Base-by-base conservation (phyloP, 2,797 vertebrate genomes). In the Pantherophis vulpinus region DNA sequence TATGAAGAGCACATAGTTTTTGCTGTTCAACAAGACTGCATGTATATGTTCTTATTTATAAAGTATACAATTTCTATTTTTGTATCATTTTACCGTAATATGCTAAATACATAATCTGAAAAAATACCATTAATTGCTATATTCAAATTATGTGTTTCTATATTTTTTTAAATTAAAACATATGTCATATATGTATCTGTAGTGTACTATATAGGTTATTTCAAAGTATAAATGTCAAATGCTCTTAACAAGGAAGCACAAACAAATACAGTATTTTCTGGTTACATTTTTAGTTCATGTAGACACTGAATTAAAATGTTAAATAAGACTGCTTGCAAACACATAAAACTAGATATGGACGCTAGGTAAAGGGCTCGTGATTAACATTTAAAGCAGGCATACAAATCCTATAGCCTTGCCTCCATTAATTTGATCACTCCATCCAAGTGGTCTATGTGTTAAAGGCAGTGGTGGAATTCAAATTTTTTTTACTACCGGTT, bases 61-160 rank as follows among this genome's bases (percentile, higher is more conserved):
- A 93, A 87, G 88, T 79, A 87, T 90, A 95, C 91, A 55, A 93
- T 95, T 97, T 97, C 94, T 96, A 70, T 94, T 96, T 95, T 96
- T 96, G 90, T 96, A 96, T 70, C 29, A 42, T 93, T 95, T 95
- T 93, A 92, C 93, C 94, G 94, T 88, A 95, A 61, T 7, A 56
- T 92, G 93, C 90, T n/a, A 70, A 79, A 96, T 94, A 89, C 95
- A 94, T 91, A 95, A 96, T 94, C 93, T 94, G 54, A 89, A 70
- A 90, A 83, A 5, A 32, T 32, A 37, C 83, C 32, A 2, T 61
- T 16, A 87, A 14, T 92, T 51, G 83, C 93, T 95, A 90, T 86
- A 83, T 94, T 94, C 87, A 86, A 83, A 93, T 90, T 95, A 93
- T 89, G 1, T 92, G 59, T 96, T 96, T 97, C 94, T 29, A 93